Conservation (phyloP, 2,888 invertebrate species). For the Drosophila yooni region DNA sequence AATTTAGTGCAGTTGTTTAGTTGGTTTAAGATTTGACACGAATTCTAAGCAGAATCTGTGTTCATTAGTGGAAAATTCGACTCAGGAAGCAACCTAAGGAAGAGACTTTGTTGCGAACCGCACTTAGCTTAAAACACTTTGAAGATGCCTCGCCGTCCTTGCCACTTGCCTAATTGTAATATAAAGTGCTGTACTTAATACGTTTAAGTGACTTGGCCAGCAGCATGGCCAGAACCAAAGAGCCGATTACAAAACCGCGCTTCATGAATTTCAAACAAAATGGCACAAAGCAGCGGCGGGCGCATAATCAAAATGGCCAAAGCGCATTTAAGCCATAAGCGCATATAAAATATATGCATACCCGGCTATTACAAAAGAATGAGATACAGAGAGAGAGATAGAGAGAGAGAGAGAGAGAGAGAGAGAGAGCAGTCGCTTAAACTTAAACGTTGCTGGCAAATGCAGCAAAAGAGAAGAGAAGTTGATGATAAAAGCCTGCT, state of each 20-base stretch:
- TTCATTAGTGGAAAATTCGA: neutral
- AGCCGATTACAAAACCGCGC: conserved; percentile 65
- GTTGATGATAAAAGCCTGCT: conserved; percentile 51
- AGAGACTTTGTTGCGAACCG: neutral
- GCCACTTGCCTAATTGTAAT: conserved; percentile 51
- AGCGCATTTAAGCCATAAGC: conserved; percentile 75
- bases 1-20: neutral
- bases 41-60: neutral
- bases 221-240: conserved; percentile 28
- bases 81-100: neutral
- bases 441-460: conserved; percentile 50
- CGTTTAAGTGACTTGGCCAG: conserved; percentile 37
- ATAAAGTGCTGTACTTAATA: conserved; percentile 57
- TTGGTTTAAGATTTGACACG: neutral
- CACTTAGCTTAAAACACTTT: neutral
- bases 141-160: neutral
- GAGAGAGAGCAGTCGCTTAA: conserved; percentile 38
- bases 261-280: conserved; percentile 69
- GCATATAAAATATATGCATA: conserved; percentile 59
- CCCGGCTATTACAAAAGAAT: conserved; percentile 25
- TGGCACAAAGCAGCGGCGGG: conserved; percentile 24
- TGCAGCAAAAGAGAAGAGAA: conserved; percentile 22
- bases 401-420: too few species aligned
- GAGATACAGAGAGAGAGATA: neutral
- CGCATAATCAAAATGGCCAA: conserved; percentile 74